Evolutionary conservation across 2,888 invertebrate genomes (phyloP), one percentile per base, ranked within the genome.

Genomic region (Liposcelis brunnea): DNA sequence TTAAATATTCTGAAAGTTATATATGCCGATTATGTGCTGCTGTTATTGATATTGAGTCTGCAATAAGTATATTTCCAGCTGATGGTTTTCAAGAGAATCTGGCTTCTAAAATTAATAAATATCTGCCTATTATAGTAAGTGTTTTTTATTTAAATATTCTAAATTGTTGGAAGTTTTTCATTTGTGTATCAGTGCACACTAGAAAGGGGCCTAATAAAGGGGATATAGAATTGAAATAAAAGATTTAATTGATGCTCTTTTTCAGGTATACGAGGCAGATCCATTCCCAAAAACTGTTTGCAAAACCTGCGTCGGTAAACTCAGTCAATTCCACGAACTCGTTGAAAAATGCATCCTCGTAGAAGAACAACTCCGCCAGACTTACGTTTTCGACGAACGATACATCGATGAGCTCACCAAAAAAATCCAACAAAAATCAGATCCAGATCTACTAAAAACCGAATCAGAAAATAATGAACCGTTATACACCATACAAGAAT

Each of bases 231-330:
- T n/a, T n/a, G n/a, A n/a, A n/a, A n/a, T n/a, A n/a, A n/a, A n/a
- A n/a, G n/a, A n/a, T n/a, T n/a, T n/a, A n/a, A n/a, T n/a, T n/a
- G n/a, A n/a, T n/a, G n/a, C n/a, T n/a, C n/a, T 19, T 40, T 19
- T 40, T 40, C 19, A 40, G 40, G 40, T 40, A 5, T 12, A 19
- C 11, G 40, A 40, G 11, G 15, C 40, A 6, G 40, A 40, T 19
- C 40, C 19, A 40, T 40, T 40, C 19, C 40, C 40, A 40, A 40
- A 40, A 40, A 40, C 40, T 6, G 40, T 40, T 11, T 40, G 40
- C 21, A 14, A 40, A n/a, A 6, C 12, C 12, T 40, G 40, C 19
- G 15, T 21, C 11, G 7, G 6, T 5, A 16, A 40, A 40, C 4
- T 40, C n/a, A 40, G 16, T 19, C 6, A 40, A 40, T 40, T 40